Evolutionary conservation across 2,797 vertebrate genomes (phyloP).

Genomic region (Gymnodraco acuticeps): DNA sequence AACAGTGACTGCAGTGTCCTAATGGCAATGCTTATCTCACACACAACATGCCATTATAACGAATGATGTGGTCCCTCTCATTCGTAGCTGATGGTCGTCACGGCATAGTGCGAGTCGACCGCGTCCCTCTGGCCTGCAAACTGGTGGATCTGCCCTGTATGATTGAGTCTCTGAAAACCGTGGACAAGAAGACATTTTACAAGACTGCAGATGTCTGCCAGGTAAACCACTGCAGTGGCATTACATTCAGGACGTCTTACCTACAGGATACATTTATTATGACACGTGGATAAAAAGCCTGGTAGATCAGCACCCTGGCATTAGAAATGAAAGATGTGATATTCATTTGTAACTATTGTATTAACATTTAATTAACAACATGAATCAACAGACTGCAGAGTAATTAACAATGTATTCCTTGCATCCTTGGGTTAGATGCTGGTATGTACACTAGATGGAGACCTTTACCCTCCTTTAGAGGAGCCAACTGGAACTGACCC

Average conservation of each 20-base stretch:
- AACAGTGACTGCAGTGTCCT: background rate
- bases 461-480: slow-evolving; percentile 95
- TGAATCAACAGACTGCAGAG: slow-evolving; percentile 1
- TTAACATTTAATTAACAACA: background rate
- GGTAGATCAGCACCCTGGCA: background rate
- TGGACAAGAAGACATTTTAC: slow-evolving; percentile 97
- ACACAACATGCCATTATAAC: background rate
- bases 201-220: slow-evolving; percentile 97
- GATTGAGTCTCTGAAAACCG: slow-evolving; percentile 93
- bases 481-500: slow-evolving; percentile 93
- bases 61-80: background rate
- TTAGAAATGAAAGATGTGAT: background rate
- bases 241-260: background rate
- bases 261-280: background rate
- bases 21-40: background rate
- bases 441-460: slow-evolving; percentile 96
- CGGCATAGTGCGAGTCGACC: slow-evolving; percentile 92
- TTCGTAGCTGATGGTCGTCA: slow-evolving; percentile 90
- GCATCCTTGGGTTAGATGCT: slow-evolving; percentile 88
- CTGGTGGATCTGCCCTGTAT: slow-evolving; percentile 96
- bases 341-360: background rate
- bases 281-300: background rate
- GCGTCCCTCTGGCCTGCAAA: slow-evolving; percentile 92
- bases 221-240: slow-evolving; percentile 80
- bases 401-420: slow-evolving; percentile 4